Evolutionary conservation across 2,888 invertebrate genomes (phyloP).

Genomic region (Selenia dentaria): DNA sequence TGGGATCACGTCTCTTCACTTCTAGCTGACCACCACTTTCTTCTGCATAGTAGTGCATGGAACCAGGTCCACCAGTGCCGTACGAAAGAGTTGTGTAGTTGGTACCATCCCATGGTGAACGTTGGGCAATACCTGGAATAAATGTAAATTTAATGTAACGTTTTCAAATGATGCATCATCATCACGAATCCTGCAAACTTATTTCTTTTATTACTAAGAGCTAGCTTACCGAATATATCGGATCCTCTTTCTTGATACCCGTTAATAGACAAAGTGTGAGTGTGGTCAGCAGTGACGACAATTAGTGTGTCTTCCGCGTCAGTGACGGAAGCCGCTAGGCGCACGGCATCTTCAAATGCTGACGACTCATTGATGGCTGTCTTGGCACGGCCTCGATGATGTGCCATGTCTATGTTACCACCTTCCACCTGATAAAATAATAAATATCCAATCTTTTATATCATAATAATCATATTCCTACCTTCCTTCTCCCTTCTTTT

Average conservation of each 20-base stretch:
- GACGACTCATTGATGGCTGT: constrained; percentile 92
- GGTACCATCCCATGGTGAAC: constrained; percentile 85
- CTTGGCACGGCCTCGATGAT: constrained; percentile 92
- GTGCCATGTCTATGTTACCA: constrained; percentile 93
- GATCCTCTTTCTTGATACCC: constrained; percentile 90
- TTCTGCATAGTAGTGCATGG: constrained; percentile 81
- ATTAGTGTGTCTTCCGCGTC: constrained; percentile 89
- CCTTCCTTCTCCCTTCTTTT: too few relatives aligned
- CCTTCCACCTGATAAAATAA: constrained; percentile 88
- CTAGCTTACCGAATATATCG: constrained; percentile 89
- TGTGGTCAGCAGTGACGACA: constrained; percentile 94
- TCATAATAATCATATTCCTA: too few relatives aligned
- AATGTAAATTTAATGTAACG: background rate
- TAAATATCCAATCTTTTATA: background rate
- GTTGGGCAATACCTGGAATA: constrained; percentile 83
- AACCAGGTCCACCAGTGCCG: constrained; percentile 89
- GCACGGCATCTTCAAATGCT: constrained; percentile 91
- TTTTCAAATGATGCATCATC: too few relatives aligned
- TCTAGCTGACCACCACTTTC: constrained; percentile 48
- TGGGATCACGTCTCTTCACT: constrained; percentile 86
- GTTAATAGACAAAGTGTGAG: constrained; percentile 91
- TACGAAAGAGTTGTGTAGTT: constrained; percentile 93
- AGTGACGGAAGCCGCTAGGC: constrained; percentile 85
- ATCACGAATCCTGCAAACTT: too few relatives aligned
- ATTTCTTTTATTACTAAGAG: too few relatives aligned